Conservation (phyloP, 2,888 invertebrate species). For the Congeria kusceri region DNA sequence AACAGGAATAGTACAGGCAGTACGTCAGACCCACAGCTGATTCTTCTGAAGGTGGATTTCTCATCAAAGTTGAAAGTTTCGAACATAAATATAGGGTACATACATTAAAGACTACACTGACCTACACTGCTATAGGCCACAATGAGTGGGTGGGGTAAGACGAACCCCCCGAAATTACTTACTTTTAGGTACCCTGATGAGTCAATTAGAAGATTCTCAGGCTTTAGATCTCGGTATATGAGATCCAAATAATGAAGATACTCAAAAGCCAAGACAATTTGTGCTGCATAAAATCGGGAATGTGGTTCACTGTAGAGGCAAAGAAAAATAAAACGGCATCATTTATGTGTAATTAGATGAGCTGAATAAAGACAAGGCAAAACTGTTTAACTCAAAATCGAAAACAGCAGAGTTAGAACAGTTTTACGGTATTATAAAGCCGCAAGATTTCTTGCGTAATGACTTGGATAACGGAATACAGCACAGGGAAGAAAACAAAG, state of each 20-base stretch:
- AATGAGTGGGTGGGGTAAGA: background rate
- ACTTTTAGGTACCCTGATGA: conserved; percentile 87
- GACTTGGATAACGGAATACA: background rate
- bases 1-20: no score
- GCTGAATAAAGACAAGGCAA: conserved; percentile 1
- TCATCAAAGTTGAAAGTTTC: no score
- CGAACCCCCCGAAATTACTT: conserved; percentile 67
- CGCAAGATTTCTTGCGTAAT: background rate
- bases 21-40: no score
- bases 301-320: conserved; percentile 95
- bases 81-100: no score
- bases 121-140: conserved; percentile 24
- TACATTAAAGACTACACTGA: conserved; percentile 13
- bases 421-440: background rate
- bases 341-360: background rate
- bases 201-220: conserved; percentile 98
- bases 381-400: background rate
- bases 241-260: conserved; percentile 99
- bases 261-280: conserved; percentile 99
- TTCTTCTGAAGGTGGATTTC: no score
- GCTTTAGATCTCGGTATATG: conserved; percentile 99
- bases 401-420: background rate
- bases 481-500: no score
- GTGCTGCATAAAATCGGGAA: conserved; percentile 99
- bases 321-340: conserved; percentile 51